A percentile compares a stretch with the other conserved stretches of the same genome.
These are phyloP conservation scores for Mylabris sibirica DNA, from an alignment of 2,888 invertebrate genomes.

Conservation along the genomic window DNA sequence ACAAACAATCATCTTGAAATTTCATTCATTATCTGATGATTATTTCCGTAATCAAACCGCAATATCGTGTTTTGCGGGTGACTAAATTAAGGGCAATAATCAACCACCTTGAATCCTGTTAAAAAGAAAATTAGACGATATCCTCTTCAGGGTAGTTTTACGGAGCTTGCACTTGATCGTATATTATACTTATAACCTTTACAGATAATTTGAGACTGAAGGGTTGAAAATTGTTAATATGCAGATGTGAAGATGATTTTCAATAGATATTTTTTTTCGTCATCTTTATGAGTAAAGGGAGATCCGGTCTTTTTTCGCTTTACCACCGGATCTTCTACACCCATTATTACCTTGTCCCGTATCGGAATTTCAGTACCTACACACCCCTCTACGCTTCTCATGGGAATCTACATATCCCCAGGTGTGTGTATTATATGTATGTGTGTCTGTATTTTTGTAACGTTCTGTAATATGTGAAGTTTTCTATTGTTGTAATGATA, in stretches of 20 bases:
- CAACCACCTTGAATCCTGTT: constrained; percentile 55
- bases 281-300: neutral
- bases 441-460: neutral
- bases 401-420: constrained; percentile 9
- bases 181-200: neutral
- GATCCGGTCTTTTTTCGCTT: constrained; percentile 5
- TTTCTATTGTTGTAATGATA: neutral
- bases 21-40: constrained; percentile 41
- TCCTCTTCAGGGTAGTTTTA: constrained; percentile 25
- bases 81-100: constrained; percentile 40
- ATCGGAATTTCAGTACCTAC: constrained; percentile 2
- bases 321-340: neutral
- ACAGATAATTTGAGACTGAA: neutral
- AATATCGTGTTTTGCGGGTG: constrained; percentile 32
- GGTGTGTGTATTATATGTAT: no score
- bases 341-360: constrained; percentile 2
- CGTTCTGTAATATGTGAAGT: neutral
- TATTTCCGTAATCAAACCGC: constrained; percentile 44
- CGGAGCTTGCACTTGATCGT: neutral
- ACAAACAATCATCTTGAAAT: constrained; percentile 15
- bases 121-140: constrained; percentile 1
- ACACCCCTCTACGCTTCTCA: neutral
- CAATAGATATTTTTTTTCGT: neutral
- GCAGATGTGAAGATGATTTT: constrained; percentile 3
- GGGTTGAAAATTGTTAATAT: neutral